Conservation (phyloP, 2,888 invertebrate genomes). For the Andrena flavipes region DNA sequence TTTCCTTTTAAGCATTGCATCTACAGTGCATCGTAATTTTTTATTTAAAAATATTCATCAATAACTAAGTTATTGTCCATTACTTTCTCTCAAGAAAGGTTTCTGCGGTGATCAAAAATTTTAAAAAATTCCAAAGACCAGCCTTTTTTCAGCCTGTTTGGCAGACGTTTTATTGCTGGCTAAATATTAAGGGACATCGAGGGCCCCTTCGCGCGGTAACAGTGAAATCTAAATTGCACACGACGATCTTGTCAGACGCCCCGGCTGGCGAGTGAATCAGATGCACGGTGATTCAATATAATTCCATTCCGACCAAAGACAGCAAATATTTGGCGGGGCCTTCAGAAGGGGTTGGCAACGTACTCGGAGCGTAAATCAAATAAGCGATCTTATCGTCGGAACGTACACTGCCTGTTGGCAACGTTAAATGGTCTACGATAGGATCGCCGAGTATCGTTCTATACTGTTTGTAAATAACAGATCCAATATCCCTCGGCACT, state of each 20-base stretch:
- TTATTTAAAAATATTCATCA: too few species aligned
- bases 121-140: too few species aligned
- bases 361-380: constrained; percentile 51
- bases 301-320: constrained; percentile 44
- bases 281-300: constrained; percentile 35
- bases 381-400: constrained; percentile 51
- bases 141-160: too few species aligned
- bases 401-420: constrained; percentile 40
- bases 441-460: constrained; percentile 26
- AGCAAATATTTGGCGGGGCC: constrained; percentile 50
- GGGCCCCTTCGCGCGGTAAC: too few species aligned
- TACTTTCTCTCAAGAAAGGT: too few species aligned
- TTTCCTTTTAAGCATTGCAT: too few species aligned
- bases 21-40: too few species aligned
- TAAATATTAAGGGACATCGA: too few species aligned
- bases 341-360: constrained; percentile 48
- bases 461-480: constrained; percentile 32
- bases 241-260: constrained; percentile 15
- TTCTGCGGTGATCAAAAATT: too few species aligned
- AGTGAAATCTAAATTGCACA: neutral
- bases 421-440: constrained; percentile 43
- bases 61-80: too few species aligned
- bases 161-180: too few species aligned
- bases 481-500: constrained; percentile 3
- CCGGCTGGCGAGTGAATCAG: constrained; percentile 38